Base-by-base conservation (phyloP, 30 jellyfish, hydroid and myxozoan species). In the Clytia hemisphaerica region DNA sequence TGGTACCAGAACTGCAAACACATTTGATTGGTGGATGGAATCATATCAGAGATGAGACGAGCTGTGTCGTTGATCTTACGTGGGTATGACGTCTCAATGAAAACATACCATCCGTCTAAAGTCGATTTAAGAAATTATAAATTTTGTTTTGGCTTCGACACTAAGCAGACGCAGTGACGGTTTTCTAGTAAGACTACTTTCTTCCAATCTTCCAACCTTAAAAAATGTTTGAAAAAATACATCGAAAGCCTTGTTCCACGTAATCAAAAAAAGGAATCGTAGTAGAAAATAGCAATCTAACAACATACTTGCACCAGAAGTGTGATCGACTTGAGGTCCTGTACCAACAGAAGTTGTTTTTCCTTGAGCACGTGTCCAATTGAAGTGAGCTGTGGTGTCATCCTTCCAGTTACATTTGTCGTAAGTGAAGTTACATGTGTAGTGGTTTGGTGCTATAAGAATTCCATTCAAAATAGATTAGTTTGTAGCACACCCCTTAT, bases 1-100 rank as follows among this genome's bases (percentile, higher is more conserved):
- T 88, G 97, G 65, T 88, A 88, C 97, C 97, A 88, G 69, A 88
- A 88, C 73, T 80, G 82, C 59, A 88, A 78, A 51, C 97, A 88
- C 36, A 38, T 81, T 38, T 75, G 48, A 44, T 62, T 55, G 46
- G 97, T 80, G 49, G 97, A 79, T 25, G 94, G 94, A 22, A 88
- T 67, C 7, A 69, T 45, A 4, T 71, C 36, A 62, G 95, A 80
- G 40, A 88, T 61, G 59, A 88, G 53, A 28, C 97, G 92, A 9
- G 97, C 97, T 14, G 97, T 88, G 72, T 88, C 97, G 38, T 88
- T 88, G 4, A 78, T 83, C 37, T 57, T 85, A 35, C 97, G 93
- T 24, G 97, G 97, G 59, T 61, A 80, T 3, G 97, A 88, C 38
- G 97, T 80, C 45, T 88, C 97, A 37, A 88, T 88, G 76, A 64